phyloP scores from a whole-genome alignment of 2,113 vertebrate genomes.

The Alces alces region DNA sequence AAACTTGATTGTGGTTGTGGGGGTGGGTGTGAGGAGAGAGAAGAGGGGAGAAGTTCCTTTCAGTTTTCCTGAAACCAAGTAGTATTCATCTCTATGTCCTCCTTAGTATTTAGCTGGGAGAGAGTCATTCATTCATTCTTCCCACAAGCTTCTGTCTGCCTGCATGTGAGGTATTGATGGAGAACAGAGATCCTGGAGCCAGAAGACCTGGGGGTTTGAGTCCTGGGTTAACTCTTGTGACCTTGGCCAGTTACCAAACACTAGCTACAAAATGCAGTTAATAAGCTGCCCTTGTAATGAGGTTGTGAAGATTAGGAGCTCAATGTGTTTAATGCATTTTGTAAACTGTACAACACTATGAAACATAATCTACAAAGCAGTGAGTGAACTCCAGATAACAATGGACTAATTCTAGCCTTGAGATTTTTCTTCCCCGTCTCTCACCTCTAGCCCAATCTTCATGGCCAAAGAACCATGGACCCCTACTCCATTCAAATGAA shows the following conservation, averaged over 20 bases:
- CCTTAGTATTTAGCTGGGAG: not conserved
- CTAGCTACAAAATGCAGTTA: not conserved
- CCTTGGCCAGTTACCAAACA: not conserved
- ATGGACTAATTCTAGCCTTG: not conserved
- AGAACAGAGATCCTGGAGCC: not conserved
- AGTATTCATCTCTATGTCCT: not conserved
- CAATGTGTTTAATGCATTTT: not conserved
- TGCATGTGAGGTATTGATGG: not conserved
- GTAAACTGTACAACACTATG: not conserved
- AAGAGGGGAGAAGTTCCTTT: not conserved
- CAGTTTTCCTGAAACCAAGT: not conserved
- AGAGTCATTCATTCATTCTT: not conserved
- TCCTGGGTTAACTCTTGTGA: not conserved
- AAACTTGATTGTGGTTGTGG: not conserved
- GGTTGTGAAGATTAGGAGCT: not conserved
- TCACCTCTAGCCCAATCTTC: not conserved
- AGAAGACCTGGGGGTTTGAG: not conserved
- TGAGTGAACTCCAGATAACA: not conserved
- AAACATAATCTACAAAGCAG: not conserved
- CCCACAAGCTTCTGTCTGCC: not conserved
- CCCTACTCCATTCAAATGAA: not conserved
- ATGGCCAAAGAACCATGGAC: not conserved
- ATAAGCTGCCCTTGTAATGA: not conserved
- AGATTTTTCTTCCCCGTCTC: not conserved
- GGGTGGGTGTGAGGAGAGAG: not conserved